Base-by-base conservation (phyloP, 2,797 vertebrate species). In the Vespertilio murinus region DNA sequence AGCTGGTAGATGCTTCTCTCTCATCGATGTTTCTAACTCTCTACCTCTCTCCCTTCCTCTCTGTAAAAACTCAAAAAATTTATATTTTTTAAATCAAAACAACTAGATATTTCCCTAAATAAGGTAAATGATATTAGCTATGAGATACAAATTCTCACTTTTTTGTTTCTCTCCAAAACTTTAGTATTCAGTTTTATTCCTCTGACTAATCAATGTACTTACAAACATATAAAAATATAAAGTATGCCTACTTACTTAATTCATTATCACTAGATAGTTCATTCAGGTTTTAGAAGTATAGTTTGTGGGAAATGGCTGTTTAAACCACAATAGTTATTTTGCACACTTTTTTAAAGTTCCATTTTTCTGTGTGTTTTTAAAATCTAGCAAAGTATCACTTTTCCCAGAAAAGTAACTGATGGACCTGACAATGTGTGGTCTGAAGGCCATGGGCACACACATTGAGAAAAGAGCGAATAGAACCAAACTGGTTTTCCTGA, bases 81-180 rank as follows among this genome's bases (percentile, higher is more conserved):
- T 42, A 42, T 42, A 42, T 42, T 2, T 42, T 42, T 42, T 42
- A 42, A 42, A n/a, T n/a, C n/a, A 42, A 42, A 42, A 42, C 42
- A 88, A 69, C 23, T 22, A 70, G 20, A 64, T 52, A 14, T 38
- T 56, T 77, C 49, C 52, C 59, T 88, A n/a, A 94, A 70, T 54
- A 81, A 77, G 11, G 6, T 82, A 84, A 88, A 86, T 33, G 2
- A 67, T 28, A 18, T 59, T 95, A 91, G 64, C 28, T 91, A 59
- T 67, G 45, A 52, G 54, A 18, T 83, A 71, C 65, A 93, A 90
- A 82, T 59, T 52, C 54, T 90, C 35, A 28, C 30, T 35, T 67
- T n/a, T 95, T 69, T 84, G n/a, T 84, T 92, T 56, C 8, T 94
- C 47, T 80, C 49, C 18, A 69, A 79, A 92, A 54, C 17, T 79